Evolutionary conservation across 2,888 invertebrate species (phyloP).

Genomic region (Piscicola geometra): DNA sequence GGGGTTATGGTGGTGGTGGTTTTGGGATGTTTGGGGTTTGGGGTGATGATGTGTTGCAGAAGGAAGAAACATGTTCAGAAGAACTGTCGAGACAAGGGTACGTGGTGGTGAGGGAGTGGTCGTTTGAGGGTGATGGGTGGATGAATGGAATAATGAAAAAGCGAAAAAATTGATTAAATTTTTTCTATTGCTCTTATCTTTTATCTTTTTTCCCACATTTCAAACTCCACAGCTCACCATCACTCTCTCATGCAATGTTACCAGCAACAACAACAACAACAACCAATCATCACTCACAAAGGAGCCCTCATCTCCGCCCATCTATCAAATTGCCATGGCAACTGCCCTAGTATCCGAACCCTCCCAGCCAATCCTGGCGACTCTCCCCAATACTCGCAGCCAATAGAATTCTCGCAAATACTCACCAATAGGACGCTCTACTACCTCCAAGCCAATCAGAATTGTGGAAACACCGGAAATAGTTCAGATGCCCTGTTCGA

Average conservation of each 20-base stretch:
- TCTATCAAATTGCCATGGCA: not conserved
- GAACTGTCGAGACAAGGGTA: no score
- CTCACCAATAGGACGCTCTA: not conserved
- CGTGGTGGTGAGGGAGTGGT: no score
- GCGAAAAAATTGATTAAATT: no score
- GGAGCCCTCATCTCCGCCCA: conserved; percentile 7
- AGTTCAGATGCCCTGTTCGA: not conserved
- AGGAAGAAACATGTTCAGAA: no score
- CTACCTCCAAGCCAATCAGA: conserved; percentile 11
- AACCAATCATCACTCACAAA: conserved; percentile 4
- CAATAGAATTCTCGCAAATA: not conserved
- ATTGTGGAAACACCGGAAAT: not conserved
- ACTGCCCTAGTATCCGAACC: not conserved
- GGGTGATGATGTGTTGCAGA: no score
- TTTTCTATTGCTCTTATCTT: no score
- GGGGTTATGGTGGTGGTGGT: no score
- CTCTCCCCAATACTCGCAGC: not conserved
- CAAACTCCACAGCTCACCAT: not conserved
- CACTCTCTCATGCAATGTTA: conserved; percentile 6
- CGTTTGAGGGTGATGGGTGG: no score
- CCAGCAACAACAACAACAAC: not conserved
- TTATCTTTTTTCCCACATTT: not conserved
- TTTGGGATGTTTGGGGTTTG: no score
- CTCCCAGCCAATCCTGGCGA: conserved; percentile 2
- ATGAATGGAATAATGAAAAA: no score